These are phyloP conservation scores for Himalopsyche kuldschensis DNA, from an alignment of 2,888 invertebrate species.

Conservation along the genomic window DNA sequence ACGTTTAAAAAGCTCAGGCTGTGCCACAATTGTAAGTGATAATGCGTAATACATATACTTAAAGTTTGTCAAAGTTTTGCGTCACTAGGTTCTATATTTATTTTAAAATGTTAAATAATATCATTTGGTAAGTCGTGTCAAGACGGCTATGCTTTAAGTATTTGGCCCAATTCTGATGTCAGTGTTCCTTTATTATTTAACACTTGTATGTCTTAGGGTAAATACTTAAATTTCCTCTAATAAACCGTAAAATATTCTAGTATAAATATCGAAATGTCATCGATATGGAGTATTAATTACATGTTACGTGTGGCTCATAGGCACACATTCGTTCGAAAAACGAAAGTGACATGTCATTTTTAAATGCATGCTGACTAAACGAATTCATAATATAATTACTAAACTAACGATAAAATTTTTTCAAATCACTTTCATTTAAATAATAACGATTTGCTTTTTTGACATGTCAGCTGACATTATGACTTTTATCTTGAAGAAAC, in stretches of 20 bases:
- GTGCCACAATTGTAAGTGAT: constrained; percentile 13
- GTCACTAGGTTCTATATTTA: not conserved
- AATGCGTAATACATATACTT: not conserved
- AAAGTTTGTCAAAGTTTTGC: not conserved
- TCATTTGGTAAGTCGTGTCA: not conserved
- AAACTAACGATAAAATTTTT: no score
- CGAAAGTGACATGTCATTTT: not conserved
- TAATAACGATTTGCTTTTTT: no score
- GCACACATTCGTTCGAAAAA: not conserved
- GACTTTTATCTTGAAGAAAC: no score
- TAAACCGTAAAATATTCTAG: not conserved
- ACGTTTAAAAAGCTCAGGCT: constrained; percentile 11
- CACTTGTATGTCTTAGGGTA: not conserved
- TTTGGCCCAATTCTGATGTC: not conserved
- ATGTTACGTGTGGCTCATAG: not conserved
- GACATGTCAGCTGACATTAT: no score
- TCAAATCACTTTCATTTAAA: no score
- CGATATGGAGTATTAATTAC: not conserved
- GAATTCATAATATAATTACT: no score
- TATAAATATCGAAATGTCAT: not conserved
- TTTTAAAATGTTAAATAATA: not conserved
- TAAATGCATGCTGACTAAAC: not conserved
- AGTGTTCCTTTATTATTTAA: not conserved
- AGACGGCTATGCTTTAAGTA: not conserved
- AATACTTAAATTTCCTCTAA: not conserved